Conservation (phyloP, 2,797 vertebrate genomes). For the Corythornis leucogaster region DNA sequence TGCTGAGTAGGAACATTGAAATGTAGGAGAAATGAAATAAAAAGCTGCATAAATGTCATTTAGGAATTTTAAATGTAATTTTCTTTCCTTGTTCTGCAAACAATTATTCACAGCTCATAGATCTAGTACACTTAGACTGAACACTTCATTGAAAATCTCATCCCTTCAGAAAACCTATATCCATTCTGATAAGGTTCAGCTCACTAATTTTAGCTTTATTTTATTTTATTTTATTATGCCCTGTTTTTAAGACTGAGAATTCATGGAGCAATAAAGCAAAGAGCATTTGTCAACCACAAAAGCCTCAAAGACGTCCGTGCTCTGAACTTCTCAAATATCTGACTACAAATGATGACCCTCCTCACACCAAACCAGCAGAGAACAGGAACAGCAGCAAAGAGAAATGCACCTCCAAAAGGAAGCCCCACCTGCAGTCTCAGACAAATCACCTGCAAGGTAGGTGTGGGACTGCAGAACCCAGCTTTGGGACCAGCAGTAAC, state of each 20-base stretch:
- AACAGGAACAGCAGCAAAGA: constrained; percentile 87
- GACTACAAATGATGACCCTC: constrained; percentile 94
- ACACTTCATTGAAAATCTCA: constrained; percentile 82
- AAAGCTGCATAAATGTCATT: constrained; percentile 82
- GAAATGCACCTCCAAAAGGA: constrained; percentile 95
- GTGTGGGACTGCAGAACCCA: constrained; percentile 75
- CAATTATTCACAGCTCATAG: constrained; percentile 87
- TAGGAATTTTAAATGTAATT: constrained; percentile 86
- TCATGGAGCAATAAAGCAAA: constrained; percentile 95
- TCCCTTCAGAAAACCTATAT: constrained; percentile 82
- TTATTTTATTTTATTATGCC: constrained; percentile 38
- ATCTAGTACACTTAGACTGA: constrained; percentile 81
- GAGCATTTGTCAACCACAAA: constrained; percentile 91
- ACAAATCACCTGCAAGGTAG: constrained; percentile 96
- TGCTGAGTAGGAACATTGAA: constrained; percentile 79
- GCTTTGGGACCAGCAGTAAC: not conserved
- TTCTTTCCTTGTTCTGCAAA: constrained; percentile 85
- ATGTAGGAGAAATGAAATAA: constrained; percentile 81
- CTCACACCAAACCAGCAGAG: constrained; percentile 91
- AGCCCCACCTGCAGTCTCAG: constrained; percentile 86
- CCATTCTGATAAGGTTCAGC: constrained; percentile 80
- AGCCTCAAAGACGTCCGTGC: constrained; percentile 95
- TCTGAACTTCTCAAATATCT: constrained; percentile 99
- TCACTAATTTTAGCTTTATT: constrained; percentile 78
- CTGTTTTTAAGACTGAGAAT: constrained; percentile 90